These are phyloP conservation scores for Chouioia cunea DNA, from an alignment of 2,888 invertebrate genomes.

Conservation along the genomic window DNA sequence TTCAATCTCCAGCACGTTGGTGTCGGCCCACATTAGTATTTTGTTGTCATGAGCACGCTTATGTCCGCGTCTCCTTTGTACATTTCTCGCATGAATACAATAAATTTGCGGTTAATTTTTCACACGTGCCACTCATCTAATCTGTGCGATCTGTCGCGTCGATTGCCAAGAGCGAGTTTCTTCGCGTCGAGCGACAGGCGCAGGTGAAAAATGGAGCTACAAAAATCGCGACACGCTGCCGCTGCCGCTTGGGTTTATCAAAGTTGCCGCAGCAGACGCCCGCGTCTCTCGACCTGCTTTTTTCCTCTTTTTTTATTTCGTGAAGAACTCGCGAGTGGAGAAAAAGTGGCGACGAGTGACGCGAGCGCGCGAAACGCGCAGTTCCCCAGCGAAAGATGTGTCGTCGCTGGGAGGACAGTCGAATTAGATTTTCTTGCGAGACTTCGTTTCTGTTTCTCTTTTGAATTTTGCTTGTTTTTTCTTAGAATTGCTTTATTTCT, in stretches of 20 bases:
- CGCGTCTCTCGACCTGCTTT: constrained; percentile 10
- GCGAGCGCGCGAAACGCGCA: background rate
- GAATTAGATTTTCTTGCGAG: no score
- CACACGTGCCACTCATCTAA: constrained; percentile 20
- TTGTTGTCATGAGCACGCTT: no score
- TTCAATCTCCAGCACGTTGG: constrained; percentile 12
- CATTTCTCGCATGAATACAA: constrained; percentile 22
- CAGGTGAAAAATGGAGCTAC: background rate
- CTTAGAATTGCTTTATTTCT: background rate
- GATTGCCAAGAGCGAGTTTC: constrained; percentile 17
- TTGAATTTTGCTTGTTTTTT: background rate
- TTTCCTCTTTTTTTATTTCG: constrained; percentile 1
- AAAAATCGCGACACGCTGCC: no score
- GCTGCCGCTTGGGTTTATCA: no score
- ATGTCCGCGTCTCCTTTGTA: constrained; percentile 2
- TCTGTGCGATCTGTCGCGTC: constrained; percentile 32
- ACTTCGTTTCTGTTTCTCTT: background rate
- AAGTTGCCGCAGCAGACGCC: constrained; percentile 9
- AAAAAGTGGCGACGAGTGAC: background rate
- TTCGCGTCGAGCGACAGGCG: background rate
- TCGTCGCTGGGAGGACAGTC: no score
- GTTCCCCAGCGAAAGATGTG: background rate
- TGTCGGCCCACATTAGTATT: no score
- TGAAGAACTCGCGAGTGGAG: background rate
- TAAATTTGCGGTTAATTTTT: constrained; percentile 30